Base-by-base conservation (phyloP, 2,113 vertebrate genomes). In the Seriola dumerili region DNA sequence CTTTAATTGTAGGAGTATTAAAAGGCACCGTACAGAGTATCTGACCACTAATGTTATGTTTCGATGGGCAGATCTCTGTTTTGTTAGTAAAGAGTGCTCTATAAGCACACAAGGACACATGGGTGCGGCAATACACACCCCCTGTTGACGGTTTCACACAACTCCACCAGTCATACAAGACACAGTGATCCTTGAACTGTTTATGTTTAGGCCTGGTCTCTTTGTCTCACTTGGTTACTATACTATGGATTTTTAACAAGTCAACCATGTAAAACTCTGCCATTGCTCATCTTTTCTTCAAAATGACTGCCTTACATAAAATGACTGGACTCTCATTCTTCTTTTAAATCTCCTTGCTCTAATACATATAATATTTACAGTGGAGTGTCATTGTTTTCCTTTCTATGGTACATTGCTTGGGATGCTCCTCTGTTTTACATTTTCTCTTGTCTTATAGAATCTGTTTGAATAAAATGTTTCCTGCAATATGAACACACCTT, bases 141-240 rank as follows among this genome's bases (percentile, higher is more conserved):
- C 11, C 12, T 13, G 4, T 6, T 1, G 11, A 29, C 1, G 16
- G 23, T 58, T 58, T 58, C 55, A 58, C 55, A 58, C 2, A 29
- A 29, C 29, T 52, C 5, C 29, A 29, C 29, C 29, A 29, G 29
- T 29, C 29, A 19, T 21, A 21, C 48, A 52, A 21, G 17, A 52
- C 48, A 52, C 48, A 19, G 14, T 1, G 14, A 46, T 14, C 44
- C 13, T 46, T 46, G 13, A 16, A 50, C 16, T 50, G 16, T 50
- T 16, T n/a, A 9, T 58, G 46, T 55, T 55, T 29, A 44, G n/a
- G 9, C 8, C 1, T 0, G 1, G 0, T 21, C 48, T 48, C 36
- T 63, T 55, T 82, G 65, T 76, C 34, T 48, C 46, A 11, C 9
- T 34, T 4, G 57, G 48, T 76, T 62, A 7, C 46, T 29, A 29